phyloP scores from a whole-genome alignment of 2,888 invertebrate species.

The Parapristionchus giblindavisi region DNA sequence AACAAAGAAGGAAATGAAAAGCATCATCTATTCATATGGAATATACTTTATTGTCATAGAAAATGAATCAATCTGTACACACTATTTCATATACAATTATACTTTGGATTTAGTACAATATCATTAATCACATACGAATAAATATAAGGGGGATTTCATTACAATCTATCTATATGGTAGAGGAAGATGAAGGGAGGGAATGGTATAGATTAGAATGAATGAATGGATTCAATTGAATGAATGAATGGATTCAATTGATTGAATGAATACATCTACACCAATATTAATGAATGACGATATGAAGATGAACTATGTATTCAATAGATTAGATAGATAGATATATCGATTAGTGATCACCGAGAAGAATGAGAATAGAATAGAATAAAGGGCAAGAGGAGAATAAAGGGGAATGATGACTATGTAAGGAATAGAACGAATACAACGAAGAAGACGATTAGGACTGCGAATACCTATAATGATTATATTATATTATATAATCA shows the following conservation, averaged over 20 bases:
- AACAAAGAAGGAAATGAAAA: neutral
- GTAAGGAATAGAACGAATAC: slow-evolving; percentile 97
- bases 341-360: too few species aligned
- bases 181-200: neutral
- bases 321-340: too few species aligned
- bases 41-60: slow-evolving; percentile 5
- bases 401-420: slow-evolving; percentile 71
- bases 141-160: slow-evolving; percentile 3
- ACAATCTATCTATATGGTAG: slow-evolving; percentile 15
- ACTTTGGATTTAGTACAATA: too few species aligned
- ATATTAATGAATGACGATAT: too few species aligned
- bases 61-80: neutral
- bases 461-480: slow-evolving; percentile 81
- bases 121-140: slow-evolving; percentile 3
- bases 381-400: neutral
- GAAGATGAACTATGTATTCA: too few species aligned
- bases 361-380: neutral
- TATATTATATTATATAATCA: too few species aligned
- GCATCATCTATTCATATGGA: slow-evolving; percentile 19
- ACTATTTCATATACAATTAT: slow-evolving; percentile 7
- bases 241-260: too few species aligned
- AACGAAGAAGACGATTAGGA: slow-evolving; percentile 97
- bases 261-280: too few species aligned
- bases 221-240: too few species aligned
- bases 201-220: too few species aligned